phyloP scores from a whole-genome alignment of 2,113 vertebrate genomes.

The Eclectus roratus region DNA sequence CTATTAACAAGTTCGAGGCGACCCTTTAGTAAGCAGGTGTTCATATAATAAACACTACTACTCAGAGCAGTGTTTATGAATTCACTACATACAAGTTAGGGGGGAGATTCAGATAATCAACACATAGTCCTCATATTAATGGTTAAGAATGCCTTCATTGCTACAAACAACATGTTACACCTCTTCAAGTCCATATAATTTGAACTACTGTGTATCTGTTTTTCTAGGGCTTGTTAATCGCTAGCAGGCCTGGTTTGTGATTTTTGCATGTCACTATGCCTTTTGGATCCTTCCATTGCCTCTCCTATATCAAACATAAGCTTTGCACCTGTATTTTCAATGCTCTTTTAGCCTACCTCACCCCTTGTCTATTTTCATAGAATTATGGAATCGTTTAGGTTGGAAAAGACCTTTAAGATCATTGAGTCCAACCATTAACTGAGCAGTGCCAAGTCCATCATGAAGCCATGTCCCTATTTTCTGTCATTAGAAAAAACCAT shows the following conservation, averaged over 20 bases:
- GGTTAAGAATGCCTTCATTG: neutral
- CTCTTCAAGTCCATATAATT: neutral
- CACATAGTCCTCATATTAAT: neutral
- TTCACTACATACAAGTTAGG: neutral
- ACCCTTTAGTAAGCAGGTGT: neutral
- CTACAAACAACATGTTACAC: neutral
- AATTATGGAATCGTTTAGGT: neutral
- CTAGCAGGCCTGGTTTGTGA: neutral
- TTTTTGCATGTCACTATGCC: neutral
- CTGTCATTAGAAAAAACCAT: neutral
- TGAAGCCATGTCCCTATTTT: neutral
- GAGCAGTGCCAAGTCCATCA: neutral
- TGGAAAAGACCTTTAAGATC: neutral
- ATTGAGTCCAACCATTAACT: neutral
- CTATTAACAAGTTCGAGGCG: neutral
- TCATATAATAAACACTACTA: neutral
- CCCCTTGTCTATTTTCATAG: neutral
- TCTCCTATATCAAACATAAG: neutral
- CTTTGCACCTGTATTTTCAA: neutral
- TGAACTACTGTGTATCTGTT: neutral
- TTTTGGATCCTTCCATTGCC: neutral
- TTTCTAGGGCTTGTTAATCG: neutral
- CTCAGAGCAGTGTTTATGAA: neutral
- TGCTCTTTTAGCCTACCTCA: neutral
- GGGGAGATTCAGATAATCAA: neutral